Evolutionary conservation across 2,113 vertebrate species (phyloP).

Genomic region (Cryptoleucopteryx plumbea): DNA sequence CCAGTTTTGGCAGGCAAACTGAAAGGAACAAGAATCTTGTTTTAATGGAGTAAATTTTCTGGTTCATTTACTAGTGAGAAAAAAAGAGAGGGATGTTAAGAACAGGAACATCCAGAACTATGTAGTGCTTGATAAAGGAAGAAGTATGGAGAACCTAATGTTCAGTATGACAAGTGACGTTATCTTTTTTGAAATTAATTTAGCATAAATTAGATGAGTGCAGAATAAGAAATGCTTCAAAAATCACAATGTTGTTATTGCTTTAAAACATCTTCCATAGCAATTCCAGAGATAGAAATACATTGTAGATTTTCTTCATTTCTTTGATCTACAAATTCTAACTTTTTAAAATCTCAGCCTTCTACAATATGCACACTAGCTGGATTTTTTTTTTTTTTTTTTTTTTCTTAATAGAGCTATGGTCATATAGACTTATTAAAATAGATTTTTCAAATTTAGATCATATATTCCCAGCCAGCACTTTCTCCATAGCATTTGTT

Average conservation of each 20-base stretch:
- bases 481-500: background rate
- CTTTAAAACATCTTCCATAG: background rate
- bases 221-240: background rate
- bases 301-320: accelerated
- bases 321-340: background rate
- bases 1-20: background rate
- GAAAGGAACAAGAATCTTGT: background rate
- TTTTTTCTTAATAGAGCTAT: background rate
- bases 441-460: background rate
- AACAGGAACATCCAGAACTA: background rate
- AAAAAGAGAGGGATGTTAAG: background rate
- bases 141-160: background rate
- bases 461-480: background rate
- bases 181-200: background rate
- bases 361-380: background rate
- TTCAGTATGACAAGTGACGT: background rate
- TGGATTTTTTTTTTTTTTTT: background rate
- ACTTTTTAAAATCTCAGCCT: background rate
- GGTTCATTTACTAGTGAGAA: background rate
- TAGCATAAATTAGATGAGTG: background rate
- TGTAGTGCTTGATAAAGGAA: background rate
- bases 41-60: background rate
- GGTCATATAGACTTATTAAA: background rate
- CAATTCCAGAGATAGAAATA: background rate
- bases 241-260: background rate